Percentiles rank a stretch among this genome's conserved stretches.
Conservation (phyloP, 2,888 invertebrate species). For the Drosophila heteroneura region DNA sequence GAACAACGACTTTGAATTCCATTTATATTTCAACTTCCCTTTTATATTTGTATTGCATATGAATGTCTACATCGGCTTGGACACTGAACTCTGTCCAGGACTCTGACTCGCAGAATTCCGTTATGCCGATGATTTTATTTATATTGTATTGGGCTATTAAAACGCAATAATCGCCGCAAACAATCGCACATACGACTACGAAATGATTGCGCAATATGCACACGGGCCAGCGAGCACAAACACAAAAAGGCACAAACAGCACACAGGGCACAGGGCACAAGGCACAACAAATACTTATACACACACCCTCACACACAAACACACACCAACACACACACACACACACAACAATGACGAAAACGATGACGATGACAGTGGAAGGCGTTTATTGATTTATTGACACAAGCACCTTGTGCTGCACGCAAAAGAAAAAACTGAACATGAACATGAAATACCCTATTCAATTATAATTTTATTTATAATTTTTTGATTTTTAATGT, state of each 20-base stretch:
- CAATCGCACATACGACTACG: constrained; percentile 55
- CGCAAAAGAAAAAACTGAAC: neutral
- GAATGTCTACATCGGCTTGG: constrained; percentile 54
- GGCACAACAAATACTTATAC: constrained; percentile 5
- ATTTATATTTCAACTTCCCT: neutral
- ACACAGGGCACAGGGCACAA: neutral
- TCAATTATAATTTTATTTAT: neutral
- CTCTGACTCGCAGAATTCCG: neutral
- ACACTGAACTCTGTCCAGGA: constrained; percentile 3
- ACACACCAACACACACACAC: neutral
- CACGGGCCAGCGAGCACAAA: constrained; percentile 70
- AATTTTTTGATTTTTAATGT: neutral
- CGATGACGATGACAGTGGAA: constrained; percentile 62
- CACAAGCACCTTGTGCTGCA: constrained; percentile 44
- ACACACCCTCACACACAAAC: constrained; percentile 2
- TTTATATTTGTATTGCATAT: constrained; percentile 29
- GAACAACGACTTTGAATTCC: neutral
- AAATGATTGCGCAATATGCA: constrained; percentile 76
- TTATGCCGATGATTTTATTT: constrained; percentile 52
- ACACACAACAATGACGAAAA: neutral
- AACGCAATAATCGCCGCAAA: constrained; percentile 64
- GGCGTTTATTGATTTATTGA: constrained; percentile 73
- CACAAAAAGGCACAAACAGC: constrained; percentile 15
- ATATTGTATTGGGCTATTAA: constrained; percentile 72
- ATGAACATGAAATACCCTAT: constrained; percentile 14